Base-by-base conservation (phyloP, 2,797 vertebrate genomes). In the Sebastes melanostomus region DNA sequence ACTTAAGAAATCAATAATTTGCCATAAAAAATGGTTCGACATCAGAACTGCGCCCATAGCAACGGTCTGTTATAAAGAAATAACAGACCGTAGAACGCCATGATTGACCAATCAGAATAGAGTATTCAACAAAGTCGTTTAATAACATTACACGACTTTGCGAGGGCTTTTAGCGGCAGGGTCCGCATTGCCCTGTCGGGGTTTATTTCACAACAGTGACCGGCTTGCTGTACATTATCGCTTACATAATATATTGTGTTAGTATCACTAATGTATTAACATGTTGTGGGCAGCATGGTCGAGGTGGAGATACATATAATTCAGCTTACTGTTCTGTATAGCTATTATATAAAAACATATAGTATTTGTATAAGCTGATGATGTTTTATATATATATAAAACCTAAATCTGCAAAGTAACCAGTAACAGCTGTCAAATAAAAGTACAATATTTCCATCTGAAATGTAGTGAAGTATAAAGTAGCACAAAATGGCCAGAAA, bases 51-150 rank as follows among this genome's bases (percentile, higher is more conserved):
- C 13, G 36, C 36, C 36, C 36, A 6, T 38, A 38, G 36, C 13
- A 38, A 38, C 6, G 29, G 13, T 38, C 38, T 5, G 5, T 38
- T 38, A 38, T 36, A 36, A 36, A 38, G 38, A 38, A 38, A 38
- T 13, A 38, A 38, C 38, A 0, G 38, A 38, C 38, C 12, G 13
- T 38, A 38, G 38, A 38, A 14, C 38, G 0, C 5, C 0, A 0
- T 38, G 38, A 38, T 6, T 38, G 38, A 14, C 13, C 38, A 38
- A 38, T 38, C 12, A 13, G 12, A 38, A 38, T 38, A 13, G 13
- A 14, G 38, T 38, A 38, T 38, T 0, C 38, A 38, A 38, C 13
- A 32, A 9, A 32, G 30, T 9, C 1, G 8, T 32, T 0, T 32
- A 8, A 3, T 32, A 30, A 30, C 30, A 8, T 32, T 8, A 32